Base-by-base conservation (phyloP, 1,140 invertebrate species). In the Leptinotarsa texana region DNA sequence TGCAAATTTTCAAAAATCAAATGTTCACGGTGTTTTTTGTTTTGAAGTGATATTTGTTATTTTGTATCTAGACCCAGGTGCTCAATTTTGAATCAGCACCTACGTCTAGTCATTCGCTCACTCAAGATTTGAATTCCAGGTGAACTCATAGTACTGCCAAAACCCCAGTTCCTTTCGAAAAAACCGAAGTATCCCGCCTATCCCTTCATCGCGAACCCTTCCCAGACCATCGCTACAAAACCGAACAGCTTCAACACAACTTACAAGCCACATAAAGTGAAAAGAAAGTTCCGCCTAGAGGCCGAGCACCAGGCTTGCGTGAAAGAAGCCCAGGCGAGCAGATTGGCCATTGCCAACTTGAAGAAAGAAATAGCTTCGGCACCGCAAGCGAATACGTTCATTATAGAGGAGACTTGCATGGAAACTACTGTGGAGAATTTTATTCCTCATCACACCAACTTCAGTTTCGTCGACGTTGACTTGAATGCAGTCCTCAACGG, bases 361-460 rank as follows among this genome's bases (percentile, higher is more conserved):
- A 80, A 82, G 63, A 82, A 82, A 78, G 81, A 81, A 73, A 81
- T 84, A 49, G 80, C 80, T 4, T 77, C 71, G 15, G 77, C 82
- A 18, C 74, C 81, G 1, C 81, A 82, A 74, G 73, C 76, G 47
- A 82, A 75, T 74, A 80, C 74, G 49, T 84, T 82, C 72, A 79
- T 81, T 13, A 82, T 84, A 21, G 83, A 84, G 73, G 83, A 84
- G 24, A 78, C 78, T 13, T 81, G 76, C 69, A 81, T 81, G 18
- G 82, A 84, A 80, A 82, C 83, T 0, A 84, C 83, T 8, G 81
- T 84, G 1, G 82, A 83, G 74, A 84, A 83, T 76, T 84, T 84
- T 61, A 83, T 84, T 15, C 81, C 83, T 11, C 76, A 81, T 67
- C 21, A 70, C 5, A 80, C 82, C 21, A 67, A 77, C n/a, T 22